Percentiles rank a stretch among this genome's conserved stretches.
Evolutionary conservation across 2,797 vertebrate species (phyloP).

Genomic region (Brachyrhaphis roseni): DNA sequence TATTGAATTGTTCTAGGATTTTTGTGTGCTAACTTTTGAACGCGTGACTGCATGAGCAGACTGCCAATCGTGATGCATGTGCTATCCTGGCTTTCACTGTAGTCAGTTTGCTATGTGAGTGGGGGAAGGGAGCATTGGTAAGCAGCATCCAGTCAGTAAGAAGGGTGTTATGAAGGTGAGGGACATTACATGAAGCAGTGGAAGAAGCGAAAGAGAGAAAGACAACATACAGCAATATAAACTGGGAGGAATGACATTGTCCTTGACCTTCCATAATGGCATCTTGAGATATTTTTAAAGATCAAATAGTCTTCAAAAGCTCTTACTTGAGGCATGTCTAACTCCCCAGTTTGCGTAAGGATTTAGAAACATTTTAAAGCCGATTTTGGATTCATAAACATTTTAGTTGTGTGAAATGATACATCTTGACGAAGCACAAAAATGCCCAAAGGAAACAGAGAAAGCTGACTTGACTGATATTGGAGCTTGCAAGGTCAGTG

Average conservation of each 20-base stretch:
- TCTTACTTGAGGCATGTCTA: slow-evolving; percentile 29
- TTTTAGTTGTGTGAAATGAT: slow-evolving; percentile 40
- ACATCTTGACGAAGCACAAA: slow-evolving; percentile 26
- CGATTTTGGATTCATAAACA: slow-evolving; percentile 25
- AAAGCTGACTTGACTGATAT: slow-evolving; percentile 5
- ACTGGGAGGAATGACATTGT: slow-evolving; percentile 54
- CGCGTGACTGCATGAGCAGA: slow-evolving; percentile 40
- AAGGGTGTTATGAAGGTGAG: slow-evolving; percentile 59
- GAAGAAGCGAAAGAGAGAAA: slow-evolving; percentile 51
- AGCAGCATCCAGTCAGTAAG: slow-evolving; percentile 72
- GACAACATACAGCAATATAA: slow-evolving; percentile 60
- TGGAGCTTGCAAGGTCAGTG: slow-evolving; percentile 12
- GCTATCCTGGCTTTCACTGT: slow-evolving; percentile 81
- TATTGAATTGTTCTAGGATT: neutral
- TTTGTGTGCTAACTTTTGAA: slow-evolving; percentile 13
- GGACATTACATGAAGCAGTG: slow-evolving; percentile 60
- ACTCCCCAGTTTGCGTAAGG: slow-evolving; percentile 53
- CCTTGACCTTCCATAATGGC: slow-evolving; percentile 15
- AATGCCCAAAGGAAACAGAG: slow-evolving; percentile 16
- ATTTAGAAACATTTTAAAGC: slow-evolving; percentile 21
- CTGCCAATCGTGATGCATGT: slow-evolving; percentile 25
- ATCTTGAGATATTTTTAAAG: slow-evolving; percentile 3
- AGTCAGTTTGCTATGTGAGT: slow-evolving; percentile 83
- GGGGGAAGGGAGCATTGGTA: slow-evolving; percentile 70
- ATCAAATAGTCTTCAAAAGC: neutral